These are phyloP conservation scores for Cryptocheilus praepositus DNA, from an alignment of 2,888 invertebrate genomes.

Conservation along the genomic window DNA sequence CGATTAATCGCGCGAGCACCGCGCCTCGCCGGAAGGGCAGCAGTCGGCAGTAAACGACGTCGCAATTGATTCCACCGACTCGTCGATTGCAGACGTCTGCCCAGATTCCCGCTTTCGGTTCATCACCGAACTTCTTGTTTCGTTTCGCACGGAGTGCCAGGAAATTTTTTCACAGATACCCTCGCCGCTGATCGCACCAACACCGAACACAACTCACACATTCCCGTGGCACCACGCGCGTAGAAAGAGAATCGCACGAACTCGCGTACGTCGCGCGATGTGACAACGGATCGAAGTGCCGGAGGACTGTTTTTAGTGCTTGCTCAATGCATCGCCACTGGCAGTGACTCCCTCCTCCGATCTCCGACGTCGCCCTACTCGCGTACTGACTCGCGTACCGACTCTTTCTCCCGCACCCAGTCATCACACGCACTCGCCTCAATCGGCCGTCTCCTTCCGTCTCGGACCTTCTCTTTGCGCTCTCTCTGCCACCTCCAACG, in stretches of 20 bases:
- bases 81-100: too few species aligned
- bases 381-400: conserved; percentile 10
- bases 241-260: too few species aligned
- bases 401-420: conserved; percentile 29
- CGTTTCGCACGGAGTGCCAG: too few species aligned
- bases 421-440: conserved; percentile 7
- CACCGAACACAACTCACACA: too few species aligned
- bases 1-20: too few species aligned
- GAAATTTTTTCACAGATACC: too few species aligned
- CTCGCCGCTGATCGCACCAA: too few species aligned
- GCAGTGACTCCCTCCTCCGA: conserved; percentile 52
- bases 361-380: conserved; percentile 28
- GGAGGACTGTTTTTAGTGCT: conserved; percentile 63
- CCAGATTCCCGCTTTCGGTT: too few species aligned
- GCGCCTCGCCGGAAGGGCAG: too few species aligned
- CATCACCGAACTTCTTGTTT: too few species aligned
- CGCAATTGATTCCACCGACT: neutral
- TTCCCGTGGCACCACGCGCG: too few species aligned
- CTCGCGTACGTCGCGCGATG: conserved; percentile 39
- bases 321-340: conserved; percentile 58
- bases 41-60: too few species aligned
- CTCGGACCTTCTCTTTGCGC: conserved; percentile 1
- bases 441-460: conserved; percentile 3
- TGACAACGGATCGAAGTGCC: conserved; percentile 62
- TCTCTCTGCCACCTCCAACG: conserved; percentile 26